phyloP scores from a whole-genome alignment of 2,888 invertebrate species.

The Ennomos fuscantarius region DNA sequence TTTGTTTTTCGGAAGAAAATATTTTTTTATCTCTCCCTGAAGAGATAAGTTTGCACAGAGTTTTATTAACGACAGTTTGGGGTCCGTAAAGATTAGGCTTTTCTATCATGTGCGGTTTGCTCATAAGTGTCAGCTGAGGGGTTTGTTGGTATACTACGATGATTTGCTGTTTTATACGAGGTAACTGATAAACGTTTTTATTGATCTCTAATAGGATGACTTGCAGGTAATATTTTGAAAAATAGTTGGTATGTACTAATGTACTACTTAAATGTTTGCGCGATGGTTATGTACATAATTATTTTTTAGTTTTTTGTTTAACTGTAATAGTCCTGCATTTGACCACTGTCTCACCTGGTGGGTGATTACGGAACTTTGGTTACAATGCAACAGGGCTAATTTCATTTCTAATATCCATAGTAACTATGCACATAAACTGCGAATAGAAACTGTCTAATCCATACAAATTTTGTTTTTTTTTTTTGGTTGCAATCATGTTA shows the following conservation, averaged over 20 bases:
- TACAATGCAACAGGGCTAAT: no score
- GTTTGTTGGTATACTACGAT: constrained; percentile 42
- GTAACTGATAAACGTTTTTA: constrained; percentile 20
- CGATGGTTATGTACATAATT: no score
- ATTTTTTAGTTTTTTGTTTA: no score
- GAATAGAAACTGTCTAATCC: no score
- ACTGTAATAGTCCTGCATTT: no score
- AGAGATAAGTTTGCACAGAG: constrained; percentile 70
- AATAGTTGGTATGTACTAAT: not conserved
- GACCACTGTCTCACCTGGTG: no score
- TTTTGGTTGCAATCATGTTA: no score
- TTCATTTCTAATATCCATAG: no score
- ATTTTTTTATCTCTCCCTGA: constrained; percentile 69
- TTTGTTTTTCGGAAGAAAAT: constrained; percentile 66
- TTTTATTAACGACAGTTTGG: constrained; percentile 78
- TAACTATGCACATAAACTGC: no score
- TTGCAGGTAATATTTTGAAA: not conserved
- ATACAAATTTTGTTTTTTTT: no score
- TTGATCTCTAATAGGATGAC: constrained; percentile 12
- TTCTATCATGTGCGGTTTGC: constrained; percentile 63
- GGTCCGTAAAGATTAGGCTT: constrained; percentile 63
- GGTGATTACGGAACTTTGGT: no score
- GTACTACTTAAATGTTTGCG: no score
- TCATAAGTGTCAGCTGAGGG: constrained; percentile 58
- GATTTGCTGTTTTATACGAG: constrained; percentile 25